These are phyloP conservation scores for Chiloscyllium punctatum DNA, from an alignment of 2,797 vertebrate genomes.

Conservation along the genomic window DNA sequence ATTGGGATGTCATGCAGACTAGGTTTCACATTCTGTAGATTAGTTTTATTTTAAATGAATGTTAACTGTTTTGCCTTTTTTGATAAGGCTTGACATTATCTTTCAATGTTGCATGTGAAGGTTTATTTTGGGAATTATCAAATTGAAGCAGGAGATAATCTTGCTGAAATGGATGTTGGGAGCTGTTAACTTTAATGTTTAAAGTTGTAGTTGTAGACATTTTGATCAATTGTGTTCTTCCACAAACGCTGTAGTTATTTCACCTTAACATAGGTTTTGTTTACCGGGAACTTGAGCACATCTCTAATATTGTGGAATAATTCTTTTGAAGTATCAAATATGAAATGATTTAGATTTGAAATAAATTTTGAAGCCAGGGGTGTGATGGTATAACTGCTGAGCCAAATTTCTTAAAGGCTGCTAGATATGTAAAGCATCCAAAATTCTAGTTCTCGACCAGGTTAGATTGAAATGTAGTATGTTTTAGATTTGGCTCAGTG, in stretches of 20 bases:
- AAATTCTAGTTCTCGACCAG: background rate
- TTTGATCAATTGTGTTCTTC: background rate
- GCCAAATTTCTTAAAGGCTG: background rate
- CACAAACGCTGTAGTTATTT: background rate
- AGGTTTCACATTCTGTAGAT: constrained; percentile 9
- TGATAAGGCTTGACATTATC: constrained; percentile 10
- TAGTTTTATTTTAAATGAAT: background rate
- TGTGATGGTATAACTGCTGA: background rate
- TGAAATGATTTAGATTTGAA: background rate
- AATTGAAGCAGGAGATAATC: background rate
- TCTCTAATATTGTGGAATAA: background rate
- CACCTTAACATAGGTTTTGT: background rate
- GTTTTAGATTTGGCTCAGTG: too few relatives aligned
- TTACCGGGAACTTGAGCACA: background rate
- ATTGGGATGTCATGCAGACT: constrained; percentile 10
- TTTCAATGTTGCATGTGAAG: background rate
- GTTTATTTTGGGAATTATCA: background rate
- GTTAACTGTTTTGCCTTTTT: background rate
- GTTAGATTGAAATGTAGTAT: background rate
- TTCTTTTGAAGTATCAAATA: background rate
- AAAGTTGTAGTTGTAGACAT: background rate
- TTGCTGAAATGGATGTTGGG: background rate
- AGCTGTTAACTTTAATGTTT: background rate
- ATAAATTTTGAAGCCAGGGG: background rate
- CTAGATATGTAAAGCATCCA: background rate